Percentiles rank a stretch among this genome's conserved stretches.
Evolutionary conservation across 1,140 invertebrate species (phyloP).

Genomic region (Goniozus legneri): DNA sequence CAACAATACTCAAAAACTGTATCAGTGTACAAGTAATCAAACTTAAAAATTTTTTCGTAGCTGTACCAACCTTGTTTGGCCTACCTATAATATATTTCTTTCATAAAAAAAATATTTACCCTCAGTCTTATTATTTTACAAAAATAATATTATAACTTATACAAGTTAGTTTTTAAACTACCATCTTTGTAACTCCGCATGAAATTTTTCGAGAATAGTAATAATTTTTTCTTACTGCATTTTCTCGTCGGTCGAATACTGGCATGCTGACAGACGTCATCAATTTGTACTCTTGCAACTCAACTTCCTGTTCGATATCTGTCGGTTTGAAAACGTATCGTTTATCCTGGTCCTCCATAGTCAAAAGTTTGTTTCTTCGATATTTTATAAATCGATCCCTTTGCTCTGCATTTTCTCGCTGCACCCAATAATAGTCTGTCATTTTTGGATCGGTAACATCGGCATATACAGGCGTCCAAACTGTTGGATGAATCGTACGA

Average conservation of each 20-base stretch:
- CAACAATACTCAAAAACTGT: too few species aligned
- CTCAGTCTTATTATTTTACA: too few species aligned
- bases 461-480: constrained; percentile 92
- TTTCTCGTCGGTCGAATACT: constrained; percentile 78
- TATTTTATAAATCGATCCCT: constrained; percentile 66
- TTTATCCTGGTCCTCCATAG: constrained; percentile 57
- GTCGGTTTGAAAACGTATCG: constrained; percentile 52
- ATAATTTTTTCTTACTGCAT: constrained; percentile 78
- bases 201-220: too few species aligned
- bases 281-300: constrained; percentile 65
- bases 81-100: too few species aligned
- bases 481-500: constrained; percentile 70
- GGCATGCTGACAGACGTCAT: constrained; percentile 91
- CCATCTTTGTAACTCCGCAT: too few species aligned
- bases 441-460: constrained; percentile 85
- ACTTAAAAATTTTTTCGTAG: too few species aligned
- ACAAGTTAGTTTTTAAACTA: too few species aligned
- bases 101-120: too few species aligned
- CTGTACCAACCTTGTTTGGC: too few species aligned
- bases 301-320: constrained; percentile 58
- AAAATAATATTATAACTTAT: too few species aligned
- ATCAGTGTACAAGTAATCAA: too few species aligned
- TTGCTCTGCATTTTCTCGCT: constrained; percentile 73
- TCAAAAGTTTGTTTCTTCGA: constrained; percentile 56
- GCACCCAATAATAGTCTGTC: constrained; percentile 85